Conservation (phyloP, 2,113 vertebrate genomes). For the Clarias gariepinus region DNA sequence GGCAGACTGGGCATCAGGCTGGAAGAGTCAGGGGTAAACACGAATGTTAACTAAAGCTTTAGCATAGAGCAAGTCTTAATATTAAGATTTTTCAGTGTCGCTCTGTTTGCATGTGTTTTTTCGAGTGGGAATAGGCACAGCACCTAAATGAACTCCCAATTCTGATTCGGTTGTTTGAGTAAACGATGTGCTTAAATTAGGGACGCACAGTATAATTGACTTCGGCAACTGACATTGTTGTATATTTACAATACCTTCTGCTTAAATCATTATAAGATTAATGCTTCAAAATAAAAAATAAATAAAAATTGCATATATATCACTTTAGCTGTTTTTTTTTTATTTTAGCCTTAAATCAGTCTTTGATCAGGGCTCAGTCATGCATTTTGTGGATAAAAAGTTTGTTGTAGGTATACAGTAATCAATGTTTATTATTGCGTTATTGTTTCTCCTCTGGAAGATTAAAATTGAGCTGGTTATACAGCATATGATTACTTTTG, state of each 20-base stretch:
- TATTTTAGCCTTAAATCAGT: neutral
- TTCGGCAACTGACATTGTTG: neutral
- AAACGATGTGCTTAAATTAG: neutral
- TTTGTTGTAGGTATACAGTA: neutral
- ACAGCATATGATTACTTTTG: neutral
- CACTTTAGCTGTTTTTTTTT: neutral
- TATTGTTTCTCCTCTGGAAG: neutral
- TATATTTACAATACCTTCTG: neutral
- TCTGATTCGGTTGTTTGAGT: neutral
- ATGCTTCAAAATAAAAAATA: too few species aligned
- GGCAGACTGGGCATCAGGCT: conserved; percentile 63
- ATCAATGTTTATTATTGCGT: neutral
- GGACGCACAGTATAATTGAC: neutral
- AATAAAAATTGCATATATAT: neutral
- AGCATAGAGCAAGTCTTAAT: neutral
- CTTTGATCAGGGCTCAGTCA: neutral
- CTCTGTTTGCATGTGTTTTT: too few species aligned
- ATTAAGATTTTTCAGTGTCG: neutral
- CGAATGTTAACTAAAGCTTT: rapidly evolving
- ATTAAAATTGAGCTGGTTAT: neutral
- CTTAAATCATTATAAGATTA: neutral
- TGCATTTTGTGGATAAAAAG: neutral
- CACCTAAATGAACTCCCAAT: neutral
- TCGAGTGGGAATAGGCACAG: neutral
- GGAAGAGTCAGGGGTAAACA: conserved; percentile 54